These are phyloP conservation scores for Regulus satrapa DNA, from an alignment of 2,113 vertebrate species.

Conservation along the genomic window DNA sequence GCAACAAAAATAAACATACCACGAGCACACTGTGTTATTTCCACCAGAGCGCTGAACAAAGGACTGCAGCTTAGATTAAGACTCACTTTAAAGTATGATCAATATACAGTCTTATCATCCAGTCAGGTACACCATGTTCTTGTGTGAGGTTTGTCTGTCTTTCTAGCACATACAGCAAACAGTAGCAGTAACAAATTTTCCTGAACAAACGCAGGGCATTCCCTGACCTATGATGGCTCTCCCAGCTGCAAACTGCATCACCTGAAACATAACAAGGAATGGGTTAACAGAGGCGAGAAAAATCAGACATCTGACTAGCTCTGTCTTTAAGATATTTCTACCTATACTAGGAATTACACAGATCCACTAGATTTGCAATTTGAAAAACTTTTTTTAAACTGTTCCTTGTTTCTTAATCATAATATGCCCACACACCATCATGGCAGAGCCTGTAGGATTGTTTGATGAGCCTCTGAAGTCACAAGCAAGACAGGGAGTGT, in stretches of 20 bases:
- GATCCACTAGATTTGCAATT: background rate
- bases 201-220: background rate
- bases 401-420: background rate
- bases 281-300: background rate
- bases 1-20: background rate
- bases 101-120: background rate
- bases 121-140: background rate
- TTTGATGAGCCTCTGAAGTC: background rate
- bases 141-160: background rate
- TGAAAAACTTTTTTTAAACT: background rate
- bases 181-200: background rate
- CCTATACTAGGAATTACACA: background rate
- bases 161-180: background rate
- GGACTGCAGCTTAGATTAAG: background rate
- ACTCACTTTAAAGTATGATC: background rate
- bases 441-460: fast-evolving
- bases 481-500: background rate
- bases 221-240: background rate
- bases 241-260: background rate
- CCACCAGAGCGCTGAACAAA: background rate
- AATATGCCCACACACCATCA: background rate
- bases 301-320: background rate
- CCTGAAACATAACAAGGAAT: background rate
- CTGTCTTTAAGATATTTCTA: background rate
- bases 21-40: background rate